Evolutionary conservation across 2,113 vertebrate genomes (phyloP), one percentile per base, ranked within the genome.

Genomic region (Zapornia atra): DNA sequence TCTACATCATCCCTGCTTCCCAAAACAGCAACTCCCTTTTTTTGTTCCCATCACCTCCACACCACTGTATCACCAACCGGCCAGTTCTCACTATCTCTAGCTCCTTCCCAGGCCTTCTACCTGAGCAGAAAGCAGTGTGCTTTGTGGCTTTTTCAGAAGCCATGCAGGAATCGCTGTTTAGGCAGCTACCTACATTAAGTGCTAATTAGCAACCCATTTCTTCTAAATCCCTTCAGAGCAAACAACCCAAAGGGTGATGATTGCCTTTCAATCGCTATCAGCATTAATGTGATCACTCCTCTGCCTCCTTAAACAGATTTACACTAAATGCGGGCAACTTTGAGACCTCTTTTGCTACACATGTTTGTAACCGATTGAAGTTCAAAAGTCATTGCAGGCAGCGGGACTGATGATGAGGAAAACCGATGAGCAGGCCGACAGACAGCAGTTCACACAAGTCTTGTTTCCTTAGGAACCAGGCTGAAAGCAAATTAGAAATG

Each of bases 401-500:
- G 56, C 44, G 61, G 26, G 24, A 36, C 5, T 24, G n/a, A 61
- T 54, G 60, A 70, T 2, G 14, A 88, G n/a, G 46, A 77, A 87
- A 86, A 56, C 34, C n/a, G 40, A 82, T 82, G 51, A 48, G n/a
- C 1, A 56, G 29, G 44, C 46, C 89, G 31, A 59, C 8, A 53
- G 42, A 21, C 61, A 79, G 54, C 54, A 44, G 34, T 61, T 86
- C 44, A 53, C 9, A 1, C 25, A 73, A 87, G 36, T 36, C 60
- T 59, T 68, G 51, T 86, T 90, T 92, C 80, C 86, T 86, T 86
- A 90, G 76, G 69, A 95, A 88, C 72, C 60, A 90, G 59, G 63
- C 22, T 33, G 54, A 89, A 96, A 75, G 75, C 29, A 84, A 94
- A 85, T 54, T 26, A 88, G 17, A 68, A 90, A 72, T 40, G n/a